Evolutionary conservation across 2,888 invertebrate species (phyloP).

Genomic region (Cerastis leucographa): DNA sequence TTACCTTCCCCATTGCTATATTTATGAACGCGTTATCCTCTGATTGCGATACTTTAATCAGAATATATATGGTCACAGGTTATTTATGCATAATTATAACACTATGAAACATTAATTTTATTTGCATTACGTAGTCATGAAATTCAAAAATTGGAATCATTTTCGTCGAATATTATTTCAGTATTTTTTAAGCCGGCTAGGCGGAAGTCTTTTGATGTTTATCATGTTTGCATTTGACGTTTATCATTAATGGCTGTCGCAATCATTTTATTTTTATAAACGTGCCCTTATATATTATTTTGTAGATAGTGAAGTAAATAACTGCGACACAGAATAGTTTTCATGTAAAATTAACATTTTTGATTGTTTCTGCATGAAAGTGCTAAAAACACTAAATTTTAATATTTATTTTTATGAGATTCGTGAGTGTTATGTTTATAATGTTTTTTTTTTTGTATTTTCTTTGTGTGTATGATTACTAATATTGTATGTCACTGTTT

Average conservation of each 20-base stretch:
- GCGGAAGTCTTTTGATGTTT: neutral
- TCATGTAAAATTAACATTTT: conserved; percentile 72
- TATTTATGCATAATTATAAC: neutral
- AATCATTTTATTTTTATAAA: conserved; percentile 17
- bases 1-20: conserved; percentile 1
- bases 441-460: conserved; percentile 53
- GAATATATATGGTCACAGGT: neutral
- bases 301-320: conserved; percentile 55
- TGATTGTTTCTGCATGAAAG: conserved; percentile 78
- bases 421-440: conserved; percentile 58
- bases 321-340: conserved; percentile 64
- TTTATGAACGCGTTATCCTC: conserved; percentile 30
- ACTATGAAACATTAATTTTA: conserved; percentile 1
- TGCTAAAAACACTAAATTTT: conserved; percentile 70
- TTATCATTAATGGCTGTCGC: conserved; percentile 29
- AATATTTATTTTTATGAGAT: conserved; percentile 50
- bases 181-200: neutral
- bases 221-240: conserved; percentile 24
- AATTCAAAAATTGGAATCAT: conserved; percentile 10
- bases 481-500: conserved; percentile 66
- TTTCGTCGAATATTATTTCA: neutral
- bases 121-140: conserved; percentile 22
- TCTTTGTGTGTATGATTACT: conserved; percentile 62
- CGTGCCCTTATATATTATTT: conserved; percentile 30
- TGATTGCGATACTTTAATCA: conserved; percentile 2